Base-by-base conservation (phyloP, 2,888 invertebrate genomes). In the Lasioglossum morio region DNA sequence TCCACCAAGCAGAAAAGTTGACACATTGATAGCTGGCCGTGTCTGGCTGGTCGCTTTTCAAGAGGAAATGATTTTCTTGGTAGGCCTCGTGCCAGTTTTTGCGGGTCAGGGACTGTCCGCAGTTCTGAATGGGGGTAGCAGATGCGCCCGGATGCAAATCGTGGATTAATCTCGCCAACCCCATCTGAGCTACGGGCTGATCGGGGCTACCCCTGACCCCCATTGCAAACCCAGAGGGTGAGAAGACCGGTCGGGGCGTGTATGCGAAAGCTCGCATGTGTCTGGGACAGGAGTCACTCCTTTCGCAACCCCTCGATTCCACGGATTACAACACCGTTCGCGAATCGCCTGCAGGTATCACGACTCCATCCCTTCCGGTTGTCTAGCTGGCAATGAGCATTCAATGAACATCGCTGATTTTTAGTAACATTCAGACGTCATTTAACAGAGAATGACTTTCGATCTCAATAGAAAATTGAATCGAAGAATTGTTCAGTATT, bases 131-230 rank as follows among this genome's bases (percentile, higher is more conserved):
- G 77, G 89, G 91, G 92, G 94, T 91, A 94, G 94, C 95, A 95
- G 95, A 95, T 95, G 95, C 94, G 94, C 89, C 91, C 92, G 94
- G 94, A 95, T 95, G 95, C 94, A 95, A 95, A 95, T 95, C 94
- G 94, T 90, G 95, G 94, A 95, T 95, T 95, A 95, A 95, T 95
- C 94, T 94, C 94, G 92, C 93, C 94, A 91, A 92, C 93, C 92
- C 94, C 91, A 89, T 88, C 85, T 82, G 90, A 89, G 81, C 88
- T 63, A 63, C 84, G 90, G 89, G 81, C 87, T 84, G 82, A 87
- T 85, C 87, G 84, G 88, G 88, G 53, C 84, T 89, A 89, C 81
- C 89, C 91, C 89, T 91, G 91, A 91, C 92, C 91, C 90, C 86
- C 88, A 90, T 89, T 89, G 85, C 34, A 82, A n/a, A 53, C 77